These are phyloP conservation scores for Lacerta bilineata DNA, from an alignment of 2,797 vertebrate genomes.

Conservation along the genomic window DNA sequence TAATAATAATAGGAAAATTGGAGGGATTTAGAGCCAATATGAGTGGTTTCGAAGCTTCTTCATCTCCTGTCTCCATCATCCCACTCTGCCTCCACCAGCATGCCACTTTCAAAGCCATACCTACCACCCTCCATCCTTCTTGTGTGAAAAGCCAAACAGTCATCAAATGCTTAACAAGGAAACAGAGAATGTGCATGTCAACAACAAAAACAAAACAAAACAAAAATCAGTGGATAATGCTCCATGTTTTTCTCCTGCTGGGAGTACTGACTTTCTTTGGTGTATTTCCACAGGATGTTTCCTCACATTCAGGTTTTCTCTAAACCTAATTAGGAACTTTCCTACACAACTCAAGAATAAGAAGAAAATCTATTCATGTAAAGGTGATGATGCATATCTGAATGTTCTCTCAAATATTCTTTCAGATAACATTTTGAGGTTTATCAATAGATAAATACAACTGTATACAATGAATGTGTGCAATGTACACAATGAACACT, in stretches of 20 bases:
- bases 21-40: background rate
- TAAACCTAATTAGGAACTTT: background rate
- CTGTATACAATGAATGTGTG: background rate
- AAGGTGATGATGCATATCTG: background rate
- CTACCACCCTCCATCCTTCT: background rate
- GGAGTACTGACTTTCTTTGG: background rate
- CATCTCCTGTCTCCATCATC: background rate
- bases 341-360: accelerated
- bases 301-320: background rate
- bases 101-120: background rate
- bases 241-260: background rate
- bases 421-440: background rate
- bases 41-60: background rate
- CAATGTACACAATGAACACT: background rate
- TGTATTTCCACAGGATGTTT: background rate
- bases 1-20: background rate
- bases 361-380: background rate
- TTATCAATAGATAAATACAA: background rate
- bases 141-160: background rate
- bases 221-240: background rate
- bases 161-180: background rate
- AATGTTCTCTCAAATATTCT: background rate
- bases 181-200: background rate
- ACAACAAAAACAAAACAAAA: background rate
- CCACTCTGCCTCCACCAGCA: background rate